Evolutionary conservation across 2,888 invertebrate genomes (phyloP).

Genomic region (Willowsia nigromaculata): DNA sequence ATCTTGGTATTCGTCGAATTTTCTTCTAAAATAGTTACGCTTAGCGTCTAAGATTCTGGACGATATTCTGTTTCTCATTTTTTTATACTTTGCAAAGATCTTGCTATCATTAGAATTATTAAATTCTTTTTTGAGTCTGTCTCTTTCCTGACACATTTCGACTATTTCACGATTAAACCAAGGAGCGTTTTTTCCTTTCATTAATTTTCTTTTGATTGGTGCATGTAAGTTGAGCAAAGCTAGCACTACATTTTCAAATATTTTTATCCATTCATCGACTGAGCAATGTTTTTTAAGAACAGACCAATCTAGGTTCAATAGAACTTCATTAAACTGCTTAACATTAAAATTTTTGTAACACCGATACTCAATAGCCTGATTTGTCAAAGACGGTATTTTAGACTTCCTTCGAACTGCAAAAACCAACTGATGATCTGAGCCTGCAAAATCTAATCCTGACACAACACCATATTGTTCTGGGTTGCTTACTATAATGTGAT

Average conservation of each 20-base stretch:
- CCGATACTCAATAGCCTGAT: background rate
- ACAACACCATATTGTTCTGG: background rate
- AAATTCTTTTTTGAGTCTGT: background rate
- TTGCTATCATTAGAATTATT: background rate
- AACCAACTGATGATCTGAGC: background rate
- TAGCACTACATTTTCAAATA: background rate
- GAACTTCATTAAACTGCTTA: background rate
- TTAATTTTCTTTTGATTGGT: background rate
- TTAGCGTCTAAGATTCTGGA: background rate
- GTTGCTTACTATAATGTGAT: background rate
- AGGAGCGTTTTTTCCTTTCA: background rate
- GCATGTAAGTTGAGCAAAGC: background rate
- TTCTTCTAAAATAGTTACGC: background rate
- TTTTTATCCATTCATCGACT: background rate
- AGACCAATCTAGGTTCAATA: background rate
- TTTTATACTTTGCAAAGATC: background rate
- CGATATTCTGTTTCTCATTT: background rate
- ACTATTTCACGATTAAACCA: background rate
- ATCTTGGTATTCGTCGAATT: background rate
- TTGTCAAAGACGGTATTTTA: background rate
- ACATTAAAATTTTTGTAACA: background rate
- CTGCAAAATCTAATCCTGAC: background rate
- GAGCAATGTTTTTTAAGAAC: background rate
- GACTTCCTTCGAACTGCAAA: background rate
- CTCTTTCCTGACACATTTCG: background rate